phyloP scores from a whole-genome alignment of 1,140 invertebrate genomes.

The Neodiprion pinetum region DNA sequence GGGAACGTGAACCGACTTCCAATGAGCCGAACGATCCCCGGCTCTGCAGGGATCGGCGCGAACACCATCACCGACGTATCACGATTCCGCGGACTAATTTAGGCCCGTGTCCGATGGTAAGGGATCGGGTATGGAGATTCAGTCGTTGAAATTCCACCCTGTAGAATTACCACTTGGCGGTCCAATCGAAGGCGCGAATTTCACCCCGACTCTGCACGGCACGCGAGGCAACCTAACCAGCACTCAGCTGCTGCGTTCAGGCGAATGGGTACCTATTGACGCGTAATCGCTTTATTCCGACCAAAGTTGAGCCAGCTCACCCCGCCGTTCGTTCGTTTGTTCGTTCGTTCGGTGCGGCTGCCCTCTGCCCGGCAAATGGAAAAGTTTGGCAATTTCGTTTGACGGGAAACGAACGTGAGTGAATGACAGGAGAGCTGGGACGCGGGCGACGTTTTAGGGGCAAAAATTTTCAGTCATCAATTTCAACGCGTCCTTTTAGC shows the following conservation, averaged over 20 bases:
- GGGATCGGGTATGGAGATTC: neutral
- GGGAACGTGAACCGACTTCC: neutral
- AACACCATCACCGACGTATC: neutral
- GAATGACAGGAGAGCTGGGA: neutral
- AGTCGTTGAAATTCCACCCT: neutral
- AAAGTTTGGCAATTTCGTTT: constrained; percentile 5
- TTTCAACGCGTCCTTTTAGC: neutral
- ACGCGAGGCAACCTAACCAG: neutral
- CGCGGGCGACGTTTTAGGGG: neutral
- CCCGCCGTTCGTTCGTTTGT: neutral
- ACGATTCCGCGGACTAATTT: neutral
- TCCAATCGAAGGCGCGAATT: constrained; percentile 5
- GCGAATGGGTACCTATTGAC: neutral
- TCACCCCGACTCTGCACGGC: neutral
- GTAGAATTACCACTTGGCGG: constrained; percentile 1
- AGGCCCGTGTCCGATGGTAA: neutral
- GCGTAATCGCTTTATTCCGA: constrained; percentile 7
- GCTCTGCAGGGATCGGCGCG: neutral
- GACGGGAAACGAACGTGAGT: neutral
- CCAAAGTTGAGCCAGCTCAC: constrained; percentile 1
- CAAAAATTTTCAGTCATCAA: neutral
- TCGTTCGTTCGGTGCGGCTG: neutral
- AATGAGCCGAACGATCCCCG: neutral
- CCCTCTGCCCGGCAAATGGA: constrained; percentile 3
- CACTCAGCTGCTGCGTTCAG: neutral